These are phyloP conservation scores for Musca vetustissima DNA, from an alignment of 1,140 invertebrate genomes.

Conservation along the genomic window DNA sequence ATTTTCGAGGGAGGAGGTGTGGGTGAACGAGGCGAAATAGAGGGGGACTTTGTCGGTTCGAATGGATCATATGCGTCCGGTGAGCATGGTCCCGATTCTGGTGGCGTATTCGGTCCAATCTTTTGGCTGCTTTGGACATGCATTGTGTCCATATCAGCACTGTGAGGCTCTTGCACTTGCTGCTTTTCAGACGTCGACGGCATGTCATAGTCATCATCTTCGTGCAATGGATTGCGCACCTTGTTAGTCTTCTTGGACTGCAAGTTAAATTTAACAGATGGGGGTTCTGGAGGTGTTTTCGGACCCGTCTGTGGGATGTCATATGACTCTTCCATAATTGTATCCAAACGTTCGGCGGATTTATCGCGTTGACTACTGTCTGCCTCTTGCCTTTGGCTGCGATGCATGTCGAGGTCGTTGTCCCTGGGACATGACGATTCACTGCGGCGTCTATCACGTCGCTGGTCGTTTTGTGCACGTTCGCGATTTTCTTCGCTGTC, in stretches of 20 bases:
- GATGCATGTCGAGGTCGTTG: conserved; percentile 18
- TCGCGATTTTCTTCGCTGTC: conserved; percentile 71
- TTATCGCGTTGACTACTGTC: conserved; percentile 42
- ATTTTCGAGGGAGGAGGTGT: conserved; percentile 35
- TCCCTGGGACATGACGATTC: conserved; percentile 20
- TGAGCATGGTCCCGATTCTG: conserved; percentile 53
- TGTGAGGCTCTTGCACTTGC: conserved; percentile 22
- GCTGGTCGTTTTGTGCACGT: conserved; percentile 26
- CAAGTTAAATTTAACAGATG: conserved; percentile 68
- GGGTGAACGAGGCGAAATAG: conserved; percentile 57
- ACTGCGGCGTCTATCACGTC: conserved; percentile 24
- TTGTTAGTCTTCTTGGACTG: conserved; percentile 62
- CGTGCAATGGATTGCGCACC: conserved; percentile 64
- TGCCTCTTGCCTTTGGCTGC: conserved; percentile 22
- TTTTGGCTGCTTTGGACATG: conserved; percentile 37
- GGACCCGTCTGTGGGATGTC: conserved; percentile 59
- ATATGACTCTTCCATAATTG: conserved; percentile 50
- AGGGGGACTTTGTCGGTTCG: conserved; percentile 81
- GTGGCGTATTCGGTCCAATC: conserved; percentile 56
- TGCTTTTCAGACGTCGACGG: conserved; percentile 40
- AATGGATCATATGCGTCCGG: conserved; percentile 83
- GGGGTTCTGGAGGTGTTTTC: conserved; percentile 74
- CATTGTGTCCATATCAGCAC: conserved; percentile 24
- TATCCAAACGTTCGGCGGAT: conserved; percentile 42
- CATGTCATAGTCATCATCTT: conserved; percentile 56